Conservation (phyloP, 2,888 invertebrate species). For the Geophilus truncorum region DNA sequence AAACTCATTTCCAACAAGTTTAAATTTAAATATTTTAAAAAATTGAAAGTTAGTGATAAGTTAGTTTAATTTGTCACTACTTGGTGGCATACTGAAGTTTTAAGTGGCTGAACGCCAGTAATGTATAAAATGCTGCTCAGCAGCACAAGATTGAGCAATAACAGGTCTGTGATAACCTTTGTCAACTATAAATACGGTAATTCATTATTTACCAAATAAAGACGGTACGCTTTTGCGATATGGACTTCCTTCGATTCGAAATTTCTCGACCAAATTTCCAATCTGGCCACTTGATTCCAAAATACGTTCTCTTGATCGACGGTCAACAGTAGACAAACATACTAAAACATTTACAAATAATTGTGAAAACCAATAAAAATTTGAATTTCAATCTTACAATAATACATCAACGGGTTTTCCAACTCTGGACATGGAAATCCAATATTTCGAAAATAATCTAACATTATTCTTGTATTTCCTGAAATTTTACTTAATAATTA, state of each 20-base stretch:
- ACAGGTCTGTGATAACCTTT: no score
- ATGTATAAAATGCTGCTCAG: no score
- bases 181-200: no score
- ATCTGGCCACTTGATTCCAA: constrained; percentile 91
- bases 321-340: constrained; percentile 69
- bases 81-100: no score
- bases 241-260: constrained; percentile 75
- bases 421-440: constrained; percentile 95
- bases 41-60: no score
- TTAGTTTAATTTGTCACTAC: no score
- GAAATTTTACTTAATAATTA: constrained; percentile 43
- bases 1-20: no score
- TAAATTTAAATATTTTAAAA: background rate
- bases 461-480: constrained; percentile 83
- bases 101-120: no score
- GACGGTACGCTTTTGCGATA: constrained; percentile 59
- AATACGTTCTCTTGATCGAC: constrained; percentile 81
- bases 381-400: constrained; percentile 57
- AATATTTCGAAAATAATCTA: constrained; percentile 90
- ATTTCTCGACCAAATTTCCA: constrained; percentile 82
- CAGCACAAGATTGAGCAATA: no score
- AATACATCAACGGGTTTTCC: constrained; percentile 98
- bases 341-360: no score
- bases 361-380: background rate
- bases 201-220: constrained; percentile 39